phyloP scores from a whole-genome alignment of 2,888 invertebrate species.

The Chrysolina americana region DNA sequence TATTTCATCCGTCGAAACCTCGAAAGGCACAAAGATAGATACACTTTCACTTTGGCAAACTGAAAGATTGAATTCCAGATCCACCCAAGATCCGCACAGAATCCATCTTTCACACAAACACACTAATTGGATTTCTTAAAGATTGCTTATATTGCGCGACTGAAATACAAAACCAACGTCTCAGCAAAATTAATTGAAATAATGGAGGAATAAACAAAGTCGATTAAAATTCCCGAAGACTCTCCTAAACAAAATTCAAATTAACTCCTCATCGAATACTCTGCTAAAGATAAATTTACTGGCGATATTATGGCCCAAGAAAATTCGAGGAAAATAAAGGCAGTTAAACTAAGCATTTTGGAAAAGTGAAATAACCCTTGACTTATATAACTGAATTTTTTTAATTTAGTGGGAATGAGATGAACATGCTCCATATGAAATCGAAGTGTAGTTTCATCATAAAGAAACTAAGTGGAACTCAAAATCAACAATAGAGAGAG shows the following conservation, averaged over 20 bases:
- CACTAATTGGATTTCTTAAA: conserved; percentile 19
- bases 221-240: conserved; percentile 64
- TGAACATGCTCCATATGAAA: too few relatives aligned
- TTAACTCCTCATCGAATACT: conserved; percentile 54
- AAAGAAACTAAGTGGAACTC: too few relatives aligned
- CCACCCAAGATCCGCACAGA: conserved; percentile 4
- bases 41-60: not conserved
- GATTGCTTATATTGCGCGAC: conserved; percentile 19
- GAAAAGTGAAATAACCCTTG: not conserved
- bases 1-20: not conserved
- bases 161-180: conserved; percentile 34
- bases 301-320: conserved; percentile 63
- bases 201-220: conserved; percentile 57
- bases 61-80: not conserved
- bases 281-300: conserved; percentile 67
- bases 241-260: conserved; percentile 65
- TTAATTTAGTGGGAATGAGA: too few relatives aligned
- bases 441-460: too few relatives aligned
- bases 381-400: too few relatives aligned
- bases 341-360: not conserved
- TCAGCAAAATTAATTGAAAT: conserved; percentile 45
- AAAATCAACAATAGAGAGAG: too few relatives aligned
- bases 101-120: conserved; percentile 27
- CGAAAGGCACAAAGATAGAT: not conserved
- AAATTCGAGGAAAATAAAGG: not conserved